Evolutionary conservation across 2,113 vertebrate species (phyloP), one percentile per base, ranked within the genome.

Genomic region (Cynopterus brachyotis): DNA sequence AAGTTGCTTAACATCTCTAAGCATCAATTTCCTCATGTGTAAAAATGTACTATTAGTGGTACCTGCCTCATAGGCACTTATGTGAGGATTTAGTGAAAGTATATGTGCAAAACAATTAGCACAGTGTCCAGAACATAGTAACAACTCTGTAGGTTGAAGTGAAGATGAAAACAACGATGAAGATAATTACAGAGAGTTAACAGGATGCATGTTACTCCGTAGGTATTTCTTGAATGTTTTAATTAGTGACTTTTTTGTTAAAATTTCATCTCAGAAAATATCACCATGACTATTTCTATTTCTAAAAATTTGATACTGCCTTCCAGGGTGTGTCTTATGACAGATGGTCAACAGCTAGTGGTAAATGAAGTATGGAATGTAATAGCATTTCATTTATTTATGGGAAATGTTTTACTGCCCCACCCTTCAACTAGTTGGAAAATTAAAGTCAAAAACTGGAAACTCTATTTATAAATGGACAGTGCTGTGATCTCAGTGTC

Each of bases 401-500:
- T 83, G 72, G 97, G 76, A 86, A 97, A 80, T 80, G 22, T 89
- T 94, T 95, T 40, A 76, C 26, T 82, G 67, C 81, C 88, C 97
- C 93, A 85, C 95, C 97, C 96, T 94, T 95, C 62, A 69, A 59
- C 66, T 45, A 28, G 67, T 78, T 96, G 96, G 94, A 94, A 96
- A 95, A 93, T 97, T 57, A 95, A 95, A 91, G 50, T 95, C 37
- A 83, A 89, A 96, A 93, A 81, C 90, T 96, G 94, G 92, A 96
- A 96, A 91, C 55, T 96, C 80, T 96, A 66, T 96, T 93, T 95
- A 95, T 95, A 94, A 94, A 62, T 59, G 88, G 90, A 97, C 91
- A 98, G 81, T 50, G 45, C 35, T 96, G 92, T 92, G 96, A 97
- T 93, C 94, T 97, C 96, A 96, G 79, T 90, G 84, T 97, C 96